Base-by-base conservation (phyloP, 2,888 invertebrate genomes). In the Encarsia formosa region DNA sequence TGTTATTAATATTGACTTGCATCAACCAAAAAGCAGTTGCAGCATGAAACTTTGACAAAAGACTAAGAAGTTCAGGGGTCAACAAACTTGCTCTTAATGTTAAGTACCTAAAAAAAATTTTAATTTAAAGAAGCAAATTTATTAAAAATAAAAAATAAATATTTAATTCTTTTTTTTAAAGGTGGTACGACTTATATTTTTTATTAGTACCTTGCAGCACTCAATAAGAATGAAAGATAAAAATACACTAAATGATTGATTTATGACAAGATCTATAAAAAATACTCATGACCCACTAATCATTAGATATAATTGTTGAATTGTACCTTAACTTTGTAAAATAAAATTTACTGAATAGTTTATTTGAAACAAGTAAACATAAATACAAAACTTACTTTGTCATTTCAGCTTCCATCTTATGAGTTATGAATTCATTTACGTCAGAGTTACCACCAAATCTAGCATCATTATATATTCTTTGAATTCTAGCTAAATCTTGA, bases 21-120 rank as follows among this genome's bases (percentile, higher is more conserved):
- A 85, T 82, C 29, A 96, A 74, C 93, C 93, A 96, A 45, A 83
- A 82, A 43, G 91, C 84, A 0, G 93, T 87, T 13, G 87, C 85
- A 16, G 91, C 85, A 64, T 87, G 85, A 63, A 96, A 86, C 53
- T 86, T 82, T 58, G 88, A 79, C 57, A 89, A 74, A 62, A 84
- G 79, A 20, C 81, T 80, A 55, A 91, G 74, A 71, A 86, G 82
- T 16, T 83, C 81, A 1, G 88, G 88, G 66, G 89, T 88, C 6
- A 87, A 79, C 8, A 96, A 76, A 11, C 87, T 86, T 56, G 91
- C 85, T 63, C 85, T 83, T 46, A 87, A 78, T 48, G 86, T 84
- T 38, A 88, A 73, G 66, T 84, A 87, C 67, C 83, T 89, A 74
- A 62, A 75, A 69, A 1, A 52, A n/a, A n/a, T n/a, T n/a, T n/a